These are phyloP conservation scores for Orchesellides sinensis DNA, from an alignment of 2,888 invertebrate genomes.

Conservation along the genomic window DNA sequence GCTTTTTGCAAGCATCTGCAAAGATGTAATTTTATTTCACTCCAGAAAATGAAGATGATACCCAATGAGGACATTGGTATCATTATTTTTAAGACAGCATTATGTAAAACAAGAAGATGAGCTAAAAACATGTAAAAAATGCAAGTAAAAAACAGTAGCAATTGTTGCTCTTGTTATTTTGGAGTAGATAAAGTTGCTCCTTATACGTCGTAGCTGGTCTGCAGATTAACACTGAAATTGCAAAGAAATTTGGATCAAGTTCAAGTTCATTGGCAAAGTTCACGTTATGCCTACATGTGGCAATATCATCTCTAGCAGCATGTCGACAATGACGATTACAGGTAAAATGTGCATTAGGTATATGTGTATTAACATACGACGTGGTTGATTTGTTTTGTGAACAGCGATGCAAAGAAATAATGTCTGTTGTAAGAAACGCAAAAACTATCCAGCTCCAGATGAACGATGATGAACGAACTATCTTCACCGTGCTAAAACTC, in stretches of 20 bases:
- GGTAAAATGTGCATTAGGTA: too few species aligned
- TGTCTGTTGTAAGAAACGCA: neutral
- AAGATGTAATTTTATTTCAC: neutral
- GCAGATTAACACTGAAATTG: neutral
- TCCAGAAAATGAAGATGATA: slow-evolving; percentile 13
- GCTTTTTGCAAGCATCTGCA: too few species aligned
- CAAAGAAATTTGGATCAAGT: slow-evolving; percentile 38
- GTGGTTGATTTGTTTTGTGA: neutral
- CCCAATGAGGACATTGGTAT: neutral
- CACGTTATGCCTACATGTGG: slow-evolving; percentile 14
- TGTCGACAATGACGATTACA: too few species aligned
- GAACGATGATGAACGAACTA: neutral
- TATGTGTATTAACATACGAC: too few species aligned
- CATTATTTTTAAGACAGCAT: neutral
- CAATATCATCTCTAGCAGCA: too few species aligned
- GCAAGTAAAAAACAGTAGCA: neutral
- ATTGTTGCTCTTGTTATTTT: neutral
- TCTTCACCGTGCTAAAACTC: neutral
- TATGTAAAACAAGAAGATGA: slow-evolving; percentile 19
- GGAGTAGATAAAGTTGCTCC: neutral
- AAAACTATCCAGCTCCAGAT: neutral
- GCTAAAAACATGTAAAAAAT: neutral
- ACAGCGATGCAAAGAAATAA: neutral
- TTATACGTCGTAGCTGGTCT: neutral
- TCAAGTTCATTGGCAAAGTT: slow-evolving; percentile 51